These are phyloP conservation scores for Oegoconia quadripuncta DNA, from an alignment of 2,888 invertebrate species.

Conservation along the genomic window DNA sequence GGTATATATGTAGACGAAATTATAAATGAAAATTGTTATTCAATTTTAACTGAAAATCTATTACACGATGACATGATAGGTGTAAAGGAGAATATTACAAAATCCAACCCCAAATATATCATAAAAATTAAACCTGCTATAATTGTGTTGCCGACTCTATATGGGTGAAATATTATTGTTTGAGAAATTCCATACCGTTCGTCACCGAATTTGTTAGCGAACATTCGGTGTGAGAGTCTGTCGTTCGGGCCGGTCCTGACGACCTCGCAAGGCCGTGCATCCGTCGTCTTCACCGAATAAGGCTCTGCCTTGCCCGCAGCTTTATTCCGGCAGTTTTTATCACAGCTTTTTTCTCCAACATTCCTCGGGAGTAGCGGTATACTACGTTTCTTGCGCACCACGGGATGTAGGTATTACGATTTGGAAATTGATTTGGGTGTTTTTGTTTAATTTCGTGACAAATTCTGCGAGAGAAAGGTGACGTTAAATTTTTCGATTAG, in stretches of 20 bases:
- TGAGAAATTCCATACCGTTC: no score
- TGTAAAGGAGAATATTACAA: no score
- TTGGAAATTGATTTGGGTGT: neutral
- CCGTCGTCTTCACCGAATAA: constrained; percentile 1
- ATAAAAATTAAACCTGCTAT: no score
- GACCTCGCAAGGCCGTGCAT: constrained; percentile 57
- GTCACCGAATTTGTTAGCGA: neutral
- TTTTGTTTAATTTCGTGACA: neutral
- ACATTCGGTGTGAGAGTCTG: constrained; percentile 47
- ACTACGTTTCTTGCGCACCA: neutral
- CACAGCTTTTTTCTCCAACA: constrained; percentile 1
- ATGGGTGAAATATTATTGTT: no score
- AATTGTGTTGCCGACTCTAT: no score
- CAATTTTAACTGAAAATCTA: no score
- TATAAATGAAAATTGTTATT: no score
- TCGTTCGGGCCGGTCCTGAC: constrained; percentile 41
- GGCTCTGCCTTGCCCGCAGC: neutral
- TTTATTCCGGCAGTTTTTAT: constrained; percentile 1
- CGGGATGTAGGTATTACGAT: neutral
- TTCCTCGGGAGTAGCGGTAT: constrained; percentile 3
- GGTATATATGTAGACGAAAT: no score
- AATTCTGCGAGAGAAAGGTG: no score
- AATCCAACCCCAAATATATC: no score
- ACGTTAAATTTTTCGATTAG: no score
- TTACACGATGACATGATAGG: no score